Evolutionary conservation across 2,113 vertebrate species (phyloP), one percentile per base, ranked within the genome.

Genomic region (Nothocercus julius): DNA sequence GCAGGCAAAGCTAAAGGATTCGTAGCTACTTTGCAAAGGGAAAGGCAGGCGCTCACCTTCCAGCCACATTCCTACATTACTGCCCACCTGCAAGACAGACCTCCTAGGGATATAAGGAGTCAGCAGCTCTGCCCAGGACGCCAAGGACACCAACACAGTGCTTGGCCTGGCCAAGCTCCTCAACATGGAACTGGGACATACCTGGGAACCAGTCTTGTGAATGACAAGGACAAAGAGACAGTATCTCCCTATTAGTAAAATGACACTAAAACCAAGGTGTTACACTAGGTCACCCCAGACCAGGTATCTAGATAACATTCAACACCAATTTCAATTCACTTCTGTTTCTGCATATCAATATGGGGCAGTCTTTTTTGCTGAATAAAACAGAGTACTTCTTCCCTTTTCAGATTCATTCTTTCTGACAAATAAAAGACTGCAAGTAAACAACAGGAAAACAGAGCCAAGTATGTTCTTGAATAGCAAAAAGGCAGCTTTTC

Each of bases 401-500:
- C 27, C 8, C 5, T 36, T 73, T 79, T 36, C 62, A 89, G 30
- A 62, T 25, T n/a, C 15, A 58, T 89, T 84, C 19, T 73, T 82
- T 89, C 24, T 85, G 45, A 68, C 17, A 75, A 45, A 77, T 11
- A 17, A 86, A 56, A 56, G 44, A 70, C 68, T 34, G 1, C 11
- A 79, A 79, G 38, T 56, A 86, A 86, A 72, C 76, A 86, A 61
- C 15, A 58, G 25, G 25, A 78, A 92, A 92, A 64, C 13, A 30
- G 5, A 56, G 11, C 21, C 64, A 86, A 64, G 69, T 38, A 16
- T 78, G 47, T 28, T 88, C 38, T 66, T 10, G 3, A 82, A 84
- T 27, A 82, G 25, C 20, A 89, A 95, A 87, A 5, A 91, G 53
- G 53, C 58, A 84, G 34, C 62, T 69, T 85, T 91, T 38, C 13